A percentile compares a stretch with the other conserved stretches of the same genome.
These are phyloP conservation scores for Heterotis niloticus DNA, from an alignment of 2,113 vertebrate species.

Conservation along the genomic window DNA sequence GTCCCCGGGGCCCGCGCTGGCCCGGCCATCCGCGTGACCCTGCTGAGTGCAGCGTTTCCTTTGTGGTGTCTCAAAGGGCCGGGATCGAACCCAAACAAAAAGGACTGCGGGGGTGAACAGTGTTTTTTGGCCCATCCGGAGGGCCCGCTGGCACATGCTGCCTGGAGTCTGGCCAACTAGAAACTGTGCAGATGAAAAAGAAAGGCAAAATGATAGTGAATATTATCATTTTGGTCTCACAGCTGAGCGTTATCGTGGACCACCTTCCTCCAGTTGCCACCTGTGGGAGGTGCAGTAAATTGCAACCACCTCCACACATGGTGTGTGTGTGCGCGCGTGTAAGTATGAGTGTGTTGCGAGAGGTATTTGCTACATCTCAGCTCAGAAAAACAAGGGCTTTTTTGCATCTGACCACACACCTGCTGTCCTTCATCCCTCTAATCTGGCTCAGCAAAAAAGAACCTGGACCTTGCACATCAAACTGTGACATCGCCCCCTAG, in stretches of 20 bases:
- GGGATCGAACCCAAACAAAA: slow-evolving; percentile 86
- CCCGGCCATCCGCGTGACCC: slow-evolving; percentile 74
- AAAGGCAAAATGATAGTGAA: slow-evolving; percentile 51
- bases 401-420: no score
- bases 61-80: slow-evolving; percentile 79
- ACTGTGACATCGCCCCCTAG: slow-evolving; percentile 39
- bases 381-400: no score
- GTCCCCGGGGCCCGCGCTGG: slow-evolving; percentile 46
- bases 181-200: slow-evolving; percentile 42
- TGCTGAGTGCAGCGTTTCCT: slow-evolving; percentile 86
- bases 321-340: no score
- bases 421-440: background rate
- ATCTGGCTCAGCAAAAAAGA: no score
- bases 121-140: slow-evolving; percentile 67
- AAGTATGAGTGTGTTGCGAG: no score
- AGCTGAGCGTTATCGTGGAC: no score
- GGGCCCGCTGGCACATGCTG: slow-evolving; percentile 37
- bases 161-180: slow-evolving; percentile 76
- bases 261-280: no score
- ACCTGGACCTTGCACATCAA: no score
- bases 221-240: no score
- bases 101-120: slow-evolving; percentile 75
- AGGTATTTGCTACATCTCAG: no score
- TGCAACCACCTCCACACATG: no score
- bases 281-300: no score